phyloP scores from a whole-genome alignment of 2,113 vertebrate species.

The Apteryx owenii region DNA sequence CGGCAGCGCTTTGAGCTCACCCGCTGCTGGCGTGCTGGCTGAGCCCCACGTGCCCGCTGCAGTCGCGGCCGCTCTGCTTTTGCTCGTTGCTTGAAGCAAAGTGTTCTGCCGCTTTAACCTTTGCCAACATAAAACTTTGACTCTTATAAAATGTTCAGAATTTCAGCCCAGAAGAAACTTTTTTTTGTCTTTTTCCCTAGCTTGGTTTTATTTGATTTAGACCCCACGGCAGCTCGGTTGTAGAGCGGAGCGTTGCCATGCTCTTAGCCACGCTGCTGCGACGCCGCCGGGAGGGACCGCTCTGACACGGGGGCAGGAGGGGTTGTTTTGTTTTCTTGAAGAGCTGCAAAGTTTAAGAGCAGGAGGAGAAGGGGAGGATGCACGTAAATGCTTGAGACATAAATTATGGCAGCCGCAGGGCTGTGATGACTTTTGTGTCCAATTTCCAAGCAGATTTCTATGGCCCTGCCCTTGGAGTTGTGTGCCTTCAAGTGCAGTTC shows the following conservation, averaged over 20 bases:
- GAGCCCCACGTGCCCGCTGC: no score
- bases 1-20: no score
- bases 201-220: neutral
- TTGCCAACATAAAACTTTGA: neutral
- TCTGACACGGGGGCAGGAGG: fast-evolving
- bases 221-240: no score
- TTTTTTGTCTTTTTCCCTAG: neutral
- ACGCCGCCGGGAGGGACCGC: neutral
- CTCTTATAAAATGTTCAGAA: neutral
- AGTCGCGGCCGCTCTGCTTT: no score
- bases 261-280: fast-evolving
- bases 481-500: neutral
- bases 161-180: neutral
- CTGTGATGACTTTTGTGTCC: neutral
- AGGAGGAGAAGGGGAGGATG: neutral
- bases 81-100: neutral
- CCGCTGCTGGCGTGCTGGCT: no score
- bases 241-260: no score
- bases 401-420: neutral
- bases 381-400: neutral
- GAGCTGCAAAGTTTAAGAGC: constrained; percentile 12
- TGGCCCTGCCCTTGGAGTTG: neutral
- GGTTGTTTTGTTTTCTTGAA: neutral
- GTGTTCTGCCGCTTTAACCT: neutral
- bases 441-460: neutral